Base-by-base conservation (phyloP, 2,888 invertebrate species). In the Drosophila atroscutellata region DNA sequence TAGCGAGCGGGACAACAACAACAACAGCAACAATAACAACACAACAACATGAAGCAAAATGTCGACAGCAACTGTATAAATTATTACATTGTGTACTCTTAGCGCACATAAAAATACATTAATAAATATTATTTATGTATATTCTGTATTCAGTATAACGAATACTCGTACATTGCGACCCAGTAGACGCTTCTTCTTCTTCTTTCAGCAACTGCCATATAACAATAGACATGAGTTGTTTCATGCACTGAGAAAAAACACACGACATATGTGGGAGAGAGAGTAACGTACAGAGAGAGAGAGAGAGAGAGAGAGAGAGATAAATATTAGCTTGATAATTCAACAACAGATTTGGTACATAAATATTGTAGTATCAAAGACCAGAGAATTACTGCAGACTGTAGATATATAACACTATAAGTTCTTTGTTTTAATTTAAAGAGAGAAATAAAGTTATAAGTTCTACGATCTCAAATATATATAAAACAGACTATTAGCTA, bases 51-150 rank as follows among this genome's bases (percentile, higher is more conserved):
- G 52, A 62, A 62, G 64, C 77, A 56, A 63, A 69, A 52, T 61
- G 86, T 76, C 77, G 87, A 73, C 81, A 80, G 84, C 86, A 87
- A 89, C 89, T 87, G 87, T 86, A 87, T 90, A 89, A 88, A 86
- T 89, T 90, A 89, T 89, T 87, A 85, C 86, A 85, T 80, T 90
- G 86, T 89, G 87, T 89, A 87, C 89, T 84, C 90, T 81, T 80
- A 88, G 90, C 89, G 89, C 84, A 86, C 90, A 89, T 89, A 90
- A 90, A 90, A 89, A 89, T 90, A 89, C 84, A 91, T 91, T 91
- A 84, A 91, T 91, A 89, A 88, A 90, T 90, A 81, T 90, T 90
- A 90, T 90, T 90, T 90, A 91, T 89, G 89, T 79, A 84, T 77
- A 71, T 84, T 77, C 75, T 70, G 76, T 67, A 80, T 75, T 66